Base-by-base conservation (phyloP, 2,113 vertebrate genomes). In the Halcyon malimbica region DNA sequence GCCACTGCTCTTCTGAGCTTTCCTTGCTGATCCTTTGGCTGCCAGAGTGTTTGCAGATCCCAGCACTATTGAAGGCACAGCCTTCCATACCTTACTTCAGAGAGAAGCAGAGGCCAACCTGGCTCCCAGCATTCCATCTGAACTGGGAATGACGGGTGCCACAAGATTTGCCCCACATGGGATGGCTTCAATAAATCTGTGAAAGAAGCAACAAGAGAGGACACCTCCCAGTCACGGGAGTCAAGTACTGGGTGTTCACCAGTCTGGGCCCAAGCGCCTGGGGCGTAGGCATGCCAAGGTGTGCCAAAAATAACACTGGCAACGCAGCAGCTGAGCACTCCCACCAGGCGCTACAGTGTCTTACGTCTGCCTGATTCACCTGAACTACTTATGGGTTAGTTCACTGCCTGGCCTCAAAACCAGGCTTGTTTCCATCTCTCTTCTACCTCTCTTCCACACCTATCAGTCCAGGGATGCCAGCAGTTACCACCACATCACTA, bases 261-360 rank as follows among this genome's bases (percentile, higher is more conserved):
- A 2, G 4, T 9, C 33, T 11, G 48, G 31, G 33, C 8, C 41
- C 0, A 0, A 20, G 25, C 7, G 18, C 29, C 67, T 0, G 1
- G 19, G 19, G 5, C 6, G 10, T 26, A 42, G 23, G 10, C 20
- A 57, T 0, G 0, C 4, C 4, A 3, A 1, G 0, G 18, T 3
- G 8, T 14, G 41, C 35, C 73, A 35, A 23, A 41, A 51, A 14
- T 4, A 4, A 50, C 11, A 28, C 2, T 14, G 2, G 35, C 51
- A 21, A 46, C 14, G 8, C 18, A 23, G 65, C 26, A 1, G 5
- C 29, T 2, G 24, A 16, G 35, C 11, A 23, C 6, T 33, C 33
- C n/a, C 56, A 35, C 39, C 63, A 54, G n/a, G 15, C 2, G 3
- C 56, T 16, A 19, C 8, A 2, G 29, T 4, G 3, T 20, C 24